A percentile compares a stretch with the other conserved stretches of the same genome.
These are phyloP conservation scores for Osmoderma eremita DNA, from an alignment of 2,888 invertebrate species.

Conservation along the genomic window DNA sequence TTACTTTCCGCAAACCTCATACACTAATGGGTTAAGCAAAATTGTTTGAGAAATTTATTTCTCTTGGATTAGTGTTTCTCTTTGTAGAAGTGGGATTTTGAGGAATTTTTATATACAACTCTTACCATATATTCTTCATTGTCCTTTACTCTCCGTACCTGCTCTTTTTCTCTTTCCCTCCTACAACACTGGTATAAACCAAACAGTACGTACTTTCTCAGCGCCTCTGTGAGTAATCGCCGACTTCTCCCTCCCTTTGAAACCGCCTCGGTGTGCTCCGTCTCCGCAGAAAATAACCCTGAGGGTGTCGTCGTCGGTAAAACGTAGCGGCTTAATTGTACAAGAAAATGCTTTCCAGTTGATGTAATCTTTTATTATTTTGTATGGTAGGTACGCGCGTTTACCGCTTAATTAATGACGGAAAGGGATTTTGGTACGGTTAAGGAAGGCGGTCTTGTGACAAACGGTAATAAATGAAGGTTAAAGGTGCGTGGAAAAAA, in stretches of 20 bases:
- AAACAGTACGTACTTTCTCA: neutral
- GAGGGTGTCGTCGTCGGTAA: conserved; percentile 18
- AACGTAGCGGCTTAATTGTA: conserved; percentile 30
- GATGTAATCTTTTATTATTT: conserved; percentile 37
- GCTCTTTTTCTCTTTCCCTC: neutral
- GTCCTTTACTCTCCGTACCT: neutral
- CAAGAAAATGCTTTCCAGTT: conserved; percentile 35
- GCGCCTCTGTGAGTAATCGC: conserved; percentile 4
- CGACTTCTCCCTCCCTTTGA: conserved; percentile 6
- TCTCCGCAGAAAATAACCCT: conserved; percentile 17
- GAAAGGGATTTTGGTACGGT: conserved; percentile 16
- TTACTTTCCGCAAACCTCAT: no score
- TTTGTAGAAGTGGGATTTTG: no score
- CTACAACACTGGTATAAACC: conserved; percentile 1
- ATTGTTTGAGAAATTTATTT: no score
- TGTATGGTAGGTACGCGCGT: conserved; percentile 25
- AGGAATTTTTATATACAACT: neutral
- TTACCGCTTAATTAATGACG: conserved; percentile 29
- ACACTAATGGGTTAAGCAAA: no score
- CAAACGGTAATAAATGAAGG: neutral
- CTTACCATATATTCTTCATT: neutral
- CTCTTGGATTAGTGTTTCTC: no score
- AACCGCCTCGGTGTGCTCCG: neutral
- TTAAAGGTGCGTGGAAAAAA: neutral
- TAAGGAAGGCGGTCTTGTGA: neutral